These are phyloP conservation scores for Calyptommatus sinebrachiatus DNA, from an alignment of 2,113 vertebrate genomes.

Conservation along the genomic window DNA sequence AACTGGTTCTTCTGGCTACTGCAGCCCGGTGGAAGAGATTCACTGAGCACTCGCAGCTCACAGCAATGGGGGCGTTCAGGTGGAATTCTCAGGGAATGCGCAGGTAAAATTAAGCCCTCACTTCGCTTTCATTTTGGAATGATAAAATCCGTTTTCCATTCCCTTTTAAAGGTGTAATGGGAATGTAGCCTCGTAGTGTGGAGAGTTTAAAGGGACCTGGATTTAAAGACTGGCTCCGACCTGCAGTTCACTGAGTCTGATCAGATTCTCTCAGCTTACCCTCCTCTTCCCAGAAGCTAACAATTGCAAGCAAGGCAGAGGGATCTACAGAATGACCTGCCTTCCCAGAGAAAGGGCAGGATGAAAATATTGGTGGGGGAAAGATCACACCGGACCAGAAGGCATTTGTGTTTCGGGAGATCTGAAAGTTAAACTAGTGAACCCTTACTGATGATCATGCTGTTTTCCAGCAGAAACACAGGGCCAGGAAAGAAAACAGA, in stretches of 20 bases:
- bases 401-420: constrained; percentile 2
- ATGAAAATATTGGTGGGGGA: background rate
- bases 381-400: background rate
- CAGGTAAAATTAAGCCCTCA: too few species aligned
- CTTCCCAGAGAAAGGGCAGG: background rate
- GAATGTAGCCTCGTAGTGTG: too few species aligned
- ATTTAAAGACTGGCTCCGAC: background rate
- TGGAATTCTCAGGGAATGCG: too few species aligned
- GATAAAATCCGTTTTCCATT: too few species aligned
- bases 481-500: constrained; percentile 24
- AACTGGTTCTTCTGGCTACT: too few species aligned
- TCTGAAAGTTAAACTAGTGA: constrained; percentile 15
- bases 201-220: background rate
- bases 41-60: too few species aligned
- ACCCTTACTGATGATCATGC: background rate
- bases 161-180: too few species aligned
- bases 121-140: too few species aligned
- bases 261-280: too few species aligned
- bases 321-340: background rate
- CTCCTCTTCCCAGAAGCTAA: background rate
- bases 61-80: too few species aligned
- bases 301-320: background rate
- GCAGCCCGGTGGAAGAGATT: too few species aligned
- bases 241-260: background rate
- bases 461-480: constrained; percentile 2